Evolutionary conservation across 2,113 vertebrate species (phyloP), one percentile per base, ranked within the genome.

Genomic region (Columbina picui): DNA sequence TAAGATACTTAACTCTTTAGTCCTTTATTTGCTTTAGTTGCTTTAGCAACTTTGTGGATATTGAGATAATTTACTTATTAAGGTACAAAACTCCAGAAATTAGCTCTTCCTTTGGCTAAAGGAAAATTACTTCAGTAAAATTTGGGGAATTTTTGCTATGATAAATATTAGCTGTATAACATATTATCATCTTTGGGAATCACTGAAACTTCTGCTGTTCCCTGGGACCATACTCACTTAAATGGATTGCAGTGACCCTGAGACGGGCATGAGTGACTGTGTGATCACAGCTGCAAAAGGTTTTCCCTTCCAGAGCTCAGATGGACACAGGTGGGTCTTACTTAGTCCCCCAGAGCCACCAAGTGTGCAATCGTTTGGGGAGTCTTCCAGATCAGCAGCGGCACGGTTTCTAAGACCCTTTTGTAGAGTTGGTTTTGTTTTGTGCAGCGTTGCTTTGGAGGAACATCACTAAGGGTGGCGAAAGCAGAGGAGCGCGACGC

Each of bases 211-310:
- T 55, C 6, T 32, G 5, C 26, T 32, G 9, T 83, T 55, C 55
- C 26, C 43, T 36, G 57, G n/a, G 67, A 12, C 75, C 9, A 3
- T 12, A 3, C 57, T 63, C 2, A 7, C 25, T 70, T 78, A 14
- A 56, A 50, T 0, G 52, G 75, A 56, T n/a, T 60, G 56, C 19
- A 23, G 45, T 34, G 56, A 39, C 38, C 30, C 61, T 36, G 32
- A 53, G 53, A 45, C 0, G 3, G 57, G 43, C 59, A 27, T 4
- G 27, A 71, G 47, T 9, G 18, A 6, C 34, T 55, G 1, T 0
- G 0, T 26, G 23, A 43, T 36, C 53, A 30, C 19, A n/a, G 21
- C 12, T 64, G 41, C 25, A 7, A 47, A 4, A 82, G 17, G 12
- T 63, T 83, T 83, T 68, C 34, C 30, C 4, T 68, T 68, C 29